These are phyloP conservation scores for Drosophila grimshawi DNA, from an alignment of 1,140 invertebrate genomes.

Conservation along the genomic window DNA sequence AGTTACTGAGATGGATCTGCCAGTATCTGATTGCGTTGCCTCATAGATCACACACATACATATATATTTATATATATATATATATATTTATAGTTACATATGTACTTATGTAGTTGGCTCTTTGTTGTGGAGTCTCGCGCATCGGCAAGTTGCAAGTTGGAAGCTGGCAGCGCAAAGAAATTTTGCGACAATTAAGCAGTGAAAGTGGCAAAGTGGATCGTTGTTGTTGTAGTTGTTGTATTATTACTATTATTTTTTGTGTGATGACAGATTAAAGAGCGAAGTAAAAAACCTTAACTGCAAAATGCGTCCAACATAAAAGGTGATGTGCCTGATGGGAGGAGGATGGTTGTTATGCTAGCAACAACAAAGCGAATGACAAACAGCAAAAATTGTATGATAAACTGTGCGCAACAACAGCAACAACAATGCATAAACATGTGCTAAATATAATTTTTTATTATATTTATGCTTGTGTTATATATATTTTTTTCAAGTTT, in stretches of 20 bases:
- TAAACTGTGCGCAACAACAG: conserved; percentile 21
- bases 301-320: conserved; percentile 6
- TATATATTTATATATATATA: no score
- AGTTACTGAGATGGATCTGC: no score
- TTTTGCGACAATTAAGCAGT: conserved; percentile 76
- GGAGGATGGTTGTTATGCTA: background rate
- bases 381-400: conserved; percentile 31
- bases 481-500: conserved; percentile 11
- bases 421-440: conserved; percentile 28
- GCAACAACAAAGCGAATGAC: conserved; percentile 11
- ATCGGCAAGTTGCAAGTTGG: conserved; percentile 14
- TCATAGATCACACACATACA: background rate
- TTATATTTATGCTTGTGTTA: conserved; percentile 39
- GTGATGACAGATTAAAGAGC: conserved; percentile 49
- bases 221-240: conserved; percentile 39
- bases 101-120: conserved; percentile 5
- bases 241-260: conserved; percentile 22
- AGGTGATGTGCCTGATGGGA: background rate
- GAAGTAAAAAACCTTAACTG: conserved; percentile 22
- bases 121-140: conserved; percentile 11
- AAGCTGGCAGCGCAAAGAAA: conserved; percentile 52
- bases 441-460: conserved; percentile 51
- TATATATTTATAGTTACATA: background rate
- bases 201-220: conserved; percentile 71
- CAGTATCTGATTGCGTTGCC: background rate